Evolutionary conservation across 2,113 vertebrate genomes (phyloP), one percentile per base, ranked within the genome.

Genomic region (Callocephalon fimbriatum): DNA sequence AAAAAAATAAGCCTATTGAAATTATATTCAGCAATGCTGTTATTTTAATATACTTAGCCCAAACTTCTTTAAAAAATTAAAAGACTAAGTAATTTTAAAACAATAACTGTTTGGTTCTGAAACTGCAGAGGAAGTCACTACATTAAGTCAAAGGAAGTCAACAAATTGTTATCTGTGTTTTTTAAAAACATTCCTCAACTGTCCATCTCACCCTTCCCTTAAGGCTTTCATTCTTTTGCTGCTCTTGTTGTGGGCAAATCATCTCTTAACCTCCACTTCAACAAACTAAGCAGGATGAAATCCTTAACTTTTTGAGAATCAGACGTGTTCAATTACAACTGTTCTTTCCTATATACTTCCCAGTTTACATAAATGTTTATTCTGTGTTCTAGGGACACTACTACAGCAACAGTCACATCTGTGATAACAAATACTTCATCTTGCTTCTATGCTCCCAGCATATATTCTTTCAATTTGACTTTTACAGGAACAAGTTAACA

Each of bases 281-380:
- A 47, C 9, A 54, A 71, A 63, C n/a, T 8, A 85, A 66, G 63
- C 9, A 58, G 11, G 22, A 12, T 42, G 20, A 84, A 78, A 71
- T 48, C 13, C 12, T 31, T 59, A 44, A 40, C 19, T 53, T 78
- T 40, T 25, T 2, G 5, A 29, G 45, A 72, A 20, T 13, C 1
- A 0, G 5, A 18, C 10, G 18, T 4, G 7, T 23, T 37, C 32
- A 40, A 1, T 47, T 67, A 0, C 14, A 87, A 62, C 14, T 53
- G 11, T 15, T 86, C 31, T 61, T 87, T 31, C 20, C 50, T 38
- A 23, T 7, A 44, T 12, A 12, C 10, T 37, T n/a, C 22, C 25
- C 35, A 70, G 6, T 62, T 68, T 23, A 61, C 12, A 20, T 0
- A 61, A 11, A 37, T 5, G 5, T 42, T 50, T 54, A 2, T 67